Percentiles rank a stretch among this genome's conserved stretches.
Evolutionary conservation across 2,113 vertebrate genomes (phyloP).

Genomic region (Microcebus murinus): DNA sequence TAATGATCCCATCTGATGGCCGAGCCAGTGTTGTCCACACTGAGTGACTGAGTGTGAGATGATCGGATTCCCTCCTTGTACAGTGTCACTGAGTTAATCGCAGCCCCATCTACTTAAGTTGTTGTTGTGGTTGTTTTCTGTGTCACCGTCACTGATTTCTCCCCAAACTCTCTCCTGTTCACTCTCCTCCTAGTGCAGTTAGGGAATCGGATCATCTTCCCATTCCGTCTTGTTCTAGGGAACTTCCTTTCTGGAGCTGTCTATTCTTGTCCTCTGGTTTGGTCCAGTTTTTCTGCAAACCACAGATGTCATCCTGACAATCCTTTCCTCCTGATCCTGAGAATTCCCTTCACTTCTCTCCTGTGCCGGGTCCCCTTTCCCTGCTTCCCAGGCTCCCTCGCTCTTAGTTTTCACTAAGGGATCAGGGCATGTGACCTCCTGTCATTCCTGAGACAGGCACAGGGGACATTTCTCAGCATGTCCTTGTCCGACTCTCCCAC

Average conservation of each 20-base stretch:
- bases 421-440: not conserved
- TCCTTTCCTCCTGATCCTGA: not conserved
- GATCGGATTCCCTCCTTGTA: not conserved
- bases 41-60: too few species aligned
- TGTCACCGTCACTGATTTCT: not conserved
- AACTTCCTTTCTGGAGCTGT: not conserved
- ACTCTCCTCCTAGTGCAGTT: fast-evolving
- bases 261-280: not conserved
- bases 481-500: not conserved
- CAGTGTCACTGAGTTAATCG: fast-evolving
- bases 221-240: not conserved
- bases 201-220: not conserved
- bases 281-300: not conserved
- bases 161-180: fast-evolving
- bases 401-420: too few species aligned
- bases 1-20: too few species aligned
- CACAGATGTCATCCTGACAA: not conserved
- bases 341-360: not conserved
- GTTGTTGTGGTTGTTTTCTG: too few species aligned
- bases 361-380: fast-evolving
- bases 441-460: not conserved
- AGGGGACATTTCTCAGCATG: not conserved
- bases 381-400: not conserved
- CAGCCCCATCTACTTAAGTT: not conserved
- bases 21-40: fast-evolving